phyloP scores from a whole-genome alignment of 2,797 vertebrate species.

The Fundulus diaphanus region DNA sequence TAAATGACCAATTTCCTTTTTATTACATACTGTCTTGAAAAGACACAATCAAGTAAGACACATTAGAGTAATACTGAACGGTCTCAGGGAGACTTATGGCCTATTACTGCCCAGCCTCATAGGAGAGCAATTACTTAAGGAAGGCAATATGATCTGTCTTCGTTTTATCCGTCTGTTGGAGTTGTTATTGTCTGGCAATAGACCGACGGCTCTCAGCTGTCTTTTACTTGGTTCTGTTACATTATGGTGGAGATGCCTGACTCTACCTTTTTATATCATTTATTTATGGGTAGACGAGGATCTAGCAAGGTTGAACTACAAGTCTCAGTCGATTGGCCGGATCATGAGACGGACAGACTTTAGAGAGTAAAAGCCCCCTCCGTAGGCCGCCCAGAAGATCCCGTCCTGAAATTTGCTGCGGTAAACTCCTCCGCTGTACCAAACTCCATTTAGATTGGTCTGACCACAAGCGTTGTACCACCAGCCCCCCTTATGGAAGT shows the following conservation, averaged over 20 bases:
- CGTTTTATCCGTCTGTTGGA: constrained; percentile 30
- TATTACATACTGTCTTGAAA: constrained; percentile 47
- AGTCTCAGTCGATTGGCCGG: constrained; percentile 91
- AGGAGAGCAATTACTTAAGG: constrained; percentile 28
- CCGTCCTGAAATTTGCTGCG: constrained; percentile 97
- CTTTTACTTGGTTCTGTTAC: constrained; percentile 31
- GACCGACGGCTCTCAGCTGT: constrained; percentile 16
- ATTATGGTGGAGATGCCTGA: constrained; percentile 21
- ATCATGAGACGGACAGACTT: constrained; percentile 95
- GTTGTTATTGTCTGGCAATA: constrained; percentile 29
- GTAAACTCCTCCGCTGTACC: constrained; percentile 95
- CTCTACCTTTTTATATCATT: constrained; percentile 38
- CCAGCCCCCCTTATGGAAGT: constrained; percentile 97
- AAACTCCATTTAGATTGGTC: constrained; percentile 94
- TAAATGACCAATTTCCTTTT: constrained; percentile 58
- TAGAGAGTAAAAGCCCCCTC: constrained; percentile 96
- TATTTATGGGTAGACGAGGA: constrained; percentile 45
- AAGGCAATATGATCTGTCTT: constrained; percentile 37
- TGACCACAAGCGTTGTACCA: constrained; percentile 97
- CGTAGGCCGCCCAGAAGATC: constrained; percentile 97
- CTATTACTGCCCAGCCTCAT: constrained; percentile 28
- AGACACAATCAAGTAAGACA: constrained; percentile 41
- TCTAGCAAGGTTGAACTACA: constrained; percentile 1
- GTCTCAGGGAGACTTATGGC: constrained; percentile 14
- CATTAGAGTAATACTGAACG: constrained; percentile 30